Base-by-base conservation (phyloP, 1,140 invertebrate species). In the Aphelinus atriplicis region DNA sequence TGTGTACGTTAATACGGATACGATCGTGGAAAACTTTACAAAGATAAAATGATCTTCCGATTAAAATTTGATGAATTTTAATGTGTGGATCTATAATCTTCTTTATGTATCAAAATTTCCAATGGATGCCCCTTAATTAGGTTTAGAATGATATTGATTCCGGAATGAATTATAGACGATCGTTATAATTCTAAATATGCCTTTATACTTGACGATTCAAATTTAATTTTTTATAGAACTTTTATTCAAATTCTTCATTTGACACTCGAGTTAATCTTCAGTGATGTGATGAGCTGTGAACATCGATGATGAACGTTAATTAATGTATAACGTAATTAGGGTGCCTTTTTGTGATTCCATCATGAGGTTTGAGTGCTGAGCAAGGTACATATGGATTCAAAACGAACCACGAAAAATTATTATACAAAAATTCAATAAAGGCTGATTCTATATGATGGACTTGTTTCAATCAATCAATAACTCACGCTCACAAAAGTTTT, bases 81-180 rank as follows among this genome's bases (percentile, higher is more conserved):
- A 26, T 26, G 0, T 26, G 26, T 26, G 26, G 26, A 26, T 26
- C 26, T 26, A 26, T 26, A 26, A 26, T 26, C 26, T 26, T 26
- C 0, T 26, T 26, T 26, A 26, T 26, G 26, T 26, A 26, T 26
- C 26, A 26, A 26, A 26, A 26, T 26, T 26, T 26, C 26, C 26
- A 26, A 26, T 26, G 26, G 26, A 26, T 0, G 26, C 77, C 80
- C 82, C 81, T 84, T 82, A 80, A 83, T 85, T 81, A 84, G 83
- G 79, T 83, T 77, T 80, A 83, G 82, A 84, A 82, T 82, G 76
- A 77, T 80, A 83, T 79, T 80, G 77, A 81, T 75, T 82, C 78
- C 82, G 82, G 82, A 84, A 83, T 81, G 79, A 81, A 86, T 84
- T 81, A 84, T 84, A 83, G 80, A 83, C 80, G 76, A 81, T 80